Conservation (phyloP, 2,888 invertebrate genomes). For the Catonia carolina region DNA sequence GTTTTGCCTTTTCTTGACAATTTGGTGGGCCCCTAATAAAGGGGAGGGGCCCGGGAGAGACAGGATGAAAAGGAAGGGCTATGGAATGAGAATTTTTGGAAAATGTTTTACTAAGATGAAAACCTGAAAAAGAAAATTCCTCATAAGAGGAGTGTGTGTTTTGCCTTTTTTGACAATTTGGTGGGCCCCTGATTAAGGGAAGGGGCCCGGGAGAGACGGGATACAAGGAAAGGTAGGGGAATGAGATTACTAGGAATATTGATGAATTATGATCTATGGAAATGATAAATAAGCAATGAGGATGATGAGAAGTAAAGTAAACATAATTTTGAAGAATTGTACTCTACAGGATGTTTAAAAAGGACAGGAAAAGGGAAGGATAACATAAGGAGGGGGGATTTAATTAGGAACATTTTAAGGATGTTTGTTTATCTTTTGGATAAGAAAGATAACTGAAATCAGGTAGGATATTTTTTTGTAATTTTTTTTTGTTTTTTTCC, state of each 20-base stretch:
- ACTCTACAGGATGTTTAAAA: neutral
- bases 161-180: constrained; percentile 18
- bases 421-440: no score
- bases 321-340: neutral
- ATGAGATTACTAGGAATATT: neutral
- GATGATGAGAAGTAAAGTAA: neutral
- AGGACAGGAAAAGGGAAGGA: neutral
- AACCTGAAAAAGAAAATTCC: constrained; percentile 21
- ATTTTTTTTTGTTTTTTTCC: constrained; percentile 25
- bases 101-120: no score
- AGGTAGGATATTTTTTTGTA: constrained; percentile 2
- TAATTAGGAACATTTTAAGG: no score
- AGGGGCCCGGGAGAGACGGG: constrained; percentile 16
- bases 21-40: constrained; percentile 12
- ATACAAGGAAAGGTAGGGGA: constrained; percentile 6
- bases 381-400: no score
- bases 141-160: neutral
- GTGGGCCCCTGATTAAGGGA: constrained; percentile 3
- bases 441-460: neutral
- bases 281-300: no score
- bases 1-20: constrained; percentile 14
- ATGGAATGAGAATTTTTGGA: no score
- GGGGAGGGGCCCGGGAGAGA: constrained; percentile 14
- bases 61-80: constrained; percentile 2
- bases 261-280: no score